phyloP scores from a whole-genome alignment of 2,113 vertebrate species.

The Lipophrys pholis region DNA sequence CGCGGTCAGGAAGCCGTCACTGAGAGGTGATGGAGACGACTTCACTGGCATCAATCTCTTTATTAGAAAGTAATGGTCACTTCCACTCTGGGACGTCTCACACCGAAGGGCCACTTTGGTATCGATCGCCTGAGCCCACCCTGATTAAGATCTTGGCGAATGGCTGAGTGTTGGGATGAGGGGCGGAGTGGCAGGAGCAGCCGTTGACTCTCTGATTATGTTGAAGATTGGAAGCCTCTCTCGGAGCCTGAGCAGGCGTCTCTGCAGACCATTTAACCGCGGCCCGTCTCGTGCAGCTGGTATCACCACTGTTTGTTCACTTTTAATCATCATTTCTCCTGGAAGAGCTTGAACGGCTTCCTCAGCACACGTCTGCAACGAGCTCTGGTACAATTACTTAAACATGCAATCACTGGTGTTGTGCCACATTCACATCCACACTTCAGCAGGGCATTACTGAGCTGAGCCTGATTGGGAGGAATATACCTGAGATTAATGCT shows the following conservation, averaged over 20 bases:
- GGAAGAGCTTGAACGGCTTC: constrained; percentile 52
- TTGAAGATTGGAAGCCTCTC: constrained; percentile 41
- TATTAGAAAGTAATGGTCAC: constrained; percentile 78
- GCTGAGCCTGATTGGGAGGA: constrained; percentile 34
- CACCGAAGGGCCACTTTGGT: constrained; percentile 66
- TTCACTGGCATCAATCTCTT: constrained; percentile 65
- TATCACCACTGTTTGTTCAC: constrained; percentile 62
- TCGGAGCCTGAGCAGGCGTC: constrained; percentile 9
- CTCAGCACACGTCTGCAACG: constrained; percentile 55
- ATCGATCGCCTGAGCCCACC: constrained; percentile 57
- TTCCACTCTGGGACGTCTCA: constrained; percentile 57
- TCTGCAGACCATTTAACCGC: constrained; percentile 38
- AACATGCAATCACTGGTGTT: constrained; percentile 36
- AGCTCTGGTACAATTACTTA: constrained; percentile 47
- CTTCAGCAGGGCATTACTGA: constrained; percentile 40
- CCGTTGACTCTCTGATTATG: constrained; percentile 30
- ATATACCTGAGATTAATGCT: constrained; percentile 42
- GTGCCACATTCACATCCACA: background rate
- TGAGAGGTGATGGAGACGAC: constrained; percentile 54
- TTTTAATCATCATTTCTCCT: constrained; percentile 80
- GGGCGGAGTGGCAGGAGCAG: constrained; percentile 5
- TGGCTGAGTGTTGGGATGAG: constrained; percentile 12
- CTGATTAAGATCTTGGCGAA: constrained; percentile 73
- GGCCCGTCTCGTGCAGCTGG: constrained; percentile 46
- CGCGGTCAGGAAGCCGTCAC: constrained; percentile 45